These are phyloP conservation scores for Salvelinus sp. DNA, from an alignment of 2,113 vertebrate genomes.

Conservation along the genomic window DNA sequence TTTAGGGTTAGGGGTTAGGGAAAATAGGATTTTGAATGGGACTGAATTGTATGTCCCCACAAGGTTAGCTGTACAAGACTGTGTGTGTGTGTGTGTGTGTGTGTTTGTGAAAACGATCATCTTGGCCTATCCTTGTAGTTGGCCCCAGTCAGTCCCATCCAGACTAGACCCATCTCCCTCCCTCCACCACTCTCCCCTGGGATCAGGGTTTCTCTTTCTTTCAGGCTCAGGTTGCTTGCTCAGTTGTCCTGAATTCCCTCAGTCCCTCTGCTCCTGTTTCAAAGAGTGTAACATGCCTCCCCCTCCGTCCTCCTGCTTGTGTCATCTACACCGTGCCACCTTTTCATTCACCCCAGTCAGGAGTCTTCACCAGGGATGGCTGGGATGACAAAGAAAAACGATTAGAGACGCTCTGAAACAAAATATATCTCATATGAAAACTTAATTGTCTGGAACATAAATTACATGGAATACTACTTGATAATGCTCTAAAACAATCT, in stretches of 20 bases:
- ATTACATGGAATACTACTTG: background rate
- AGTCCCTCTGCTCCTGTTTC: constrained; percentile 63
- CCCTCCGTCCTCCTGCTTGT: background rate
- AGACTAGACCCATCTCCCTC: constrained; percentile 26
- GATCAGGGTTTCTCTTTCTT: constrained; percentile 71
- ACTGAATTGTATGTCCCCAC: too few relatives aligned
- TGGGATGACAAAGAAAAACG: background rate
- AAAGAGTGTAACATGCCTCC: constrained; percentile 53
- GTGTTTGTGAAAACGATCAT: constrained; percentile 6
- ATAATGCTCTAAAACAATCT: background rate
- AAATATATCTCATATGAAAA: background rate
- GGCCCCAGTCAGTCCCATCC: constrained; percentile 14
- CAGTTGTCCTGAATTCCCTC: constrained; percentile 65
- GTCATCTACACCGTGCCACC: background rate
- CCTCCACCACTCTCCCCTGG: constrained; percentile 63
- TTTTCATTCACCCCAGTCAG: background rate
- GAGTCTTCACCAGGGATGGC: background rate
- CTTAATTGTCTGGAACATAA: background rate
- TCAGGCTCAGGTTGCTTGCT: constrained; percentile 62
- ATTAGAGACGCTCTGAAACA: background rate
- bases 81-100: too few relatives aligned
- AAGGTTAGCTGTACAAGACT: too few relatives aligned
- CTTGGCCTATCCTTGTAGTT: constrained; percentile 33
- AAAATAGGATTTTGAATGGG: too few relatives aligned
- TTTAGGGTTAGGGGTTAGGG: too few relatives aligned